phyloP scores from a whole-genome alignment of 1,140 invertebrate genomes.

The Andricus grossulariae region DNA sequence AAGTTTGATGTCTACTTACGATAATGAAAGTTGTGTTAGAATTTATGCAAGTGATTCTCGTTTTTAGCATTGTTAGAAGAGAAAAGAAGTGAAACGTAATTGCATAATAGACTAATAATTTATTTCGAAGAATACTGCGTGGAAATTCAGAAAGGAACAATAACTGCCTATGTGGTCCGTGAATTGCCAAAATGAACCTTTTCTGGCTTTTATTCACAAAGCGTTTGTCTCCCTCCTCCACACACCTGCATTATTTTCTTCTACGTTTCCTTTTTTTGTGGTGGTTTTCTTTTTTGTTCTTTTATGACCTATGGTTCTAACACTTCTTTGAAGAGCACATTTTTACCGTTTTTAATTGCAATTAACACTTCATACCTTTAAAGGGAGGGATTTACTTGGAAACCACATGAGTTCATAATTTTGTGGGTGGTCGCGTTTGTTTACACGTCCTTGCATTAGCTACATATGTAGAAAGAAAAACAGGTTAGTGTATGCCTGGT shows the following conservation, averaged over 20 bases:
- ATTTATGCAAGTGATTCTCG: conserved; percentile 18
- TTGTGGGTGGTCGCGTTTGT: conserved; percentile 48
- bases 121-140: conserved; percentile 2
- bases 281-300: not conserved
- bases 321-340: not conserved
- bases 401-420: too few relatives aligned
- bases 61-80: conserved; percentile 16
- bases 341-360: conserved; percentile 50
- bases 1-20: conserved; percentile 12
- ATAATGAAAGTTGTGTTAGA: conserved; percentile 3
- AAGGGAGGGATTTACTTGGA: not conserved
- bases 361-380: conserved; percentile 45
- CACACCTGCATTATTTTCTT: not conserved
- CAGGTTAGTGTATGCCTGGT: conserved; percentile 44
- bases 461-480: conserved; percentile 44
- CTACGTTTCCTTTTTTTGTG: not conserved
- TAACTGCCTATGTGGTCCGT: conserved; percentile 15
- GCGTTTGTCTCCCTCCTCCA: not conserved
- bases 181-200: not conserved
- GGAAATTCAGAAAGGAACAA: conserved; percentile 15
- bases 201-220: not conserved
- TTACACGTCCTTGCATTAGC: conserved; percentile 39
- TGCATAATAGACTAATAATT: conserved; percentile 26
- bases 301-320: not conserved
- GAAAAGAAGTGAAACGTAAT: not conserved